Evolutionary conservation across 2,113 vertebrate genomes (phyloP).

Genomic region (Heterocephalus glaber): DNA sequence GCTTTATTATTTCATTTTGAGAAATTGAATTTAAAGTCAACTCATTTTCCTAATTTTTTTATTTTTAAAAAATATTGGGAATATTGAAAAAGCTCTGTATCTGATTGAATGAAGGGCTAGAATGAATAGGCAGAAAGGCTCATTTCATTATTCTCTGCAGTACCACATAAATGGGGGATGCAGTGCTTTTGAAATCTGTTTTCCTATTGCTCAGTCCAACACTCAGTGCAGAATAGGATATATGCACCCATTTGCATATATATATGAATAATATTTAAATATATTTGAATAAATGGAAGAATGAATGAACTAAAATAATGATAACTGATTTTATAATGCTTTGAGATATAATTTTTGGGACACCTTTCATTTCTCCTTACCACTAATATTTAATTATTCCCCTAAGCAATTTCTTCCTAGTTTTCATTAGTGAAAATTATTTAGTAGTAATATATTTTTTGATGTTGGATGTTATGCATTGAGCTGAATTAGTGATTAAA

Average conservation of each 20-base stretch:
- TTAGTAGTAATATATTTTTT: background rate
- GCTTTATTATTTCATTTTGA: background rate
- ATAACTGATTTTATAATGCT: background rate
- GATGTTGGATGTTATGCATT: background rate
- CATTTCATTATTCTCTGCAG: background rate
- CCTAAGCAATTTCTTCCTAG: background rate
- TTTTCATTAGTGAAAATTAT: background rate
- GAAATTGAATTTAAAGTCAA: too few species aligned
- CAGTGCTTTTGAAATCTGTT: background rate
- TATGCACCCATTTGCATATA: background rate
- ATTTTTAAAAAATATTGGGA: background rate
- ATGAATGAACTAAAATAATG: background rate
- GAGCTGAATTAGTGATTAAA: background rate
- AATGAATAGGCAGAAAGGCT: background rate
- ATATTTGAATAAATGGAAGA: background rate
- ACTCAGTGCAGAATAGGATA: background rate
- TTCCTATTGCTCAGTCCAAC: background rate
- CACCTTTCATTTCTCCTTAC: background rate
- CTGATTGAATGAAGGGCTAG: background rate
- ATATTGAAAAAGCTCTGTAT: background rate
- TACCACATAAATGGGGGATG: background rate
- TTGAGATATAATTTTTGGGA: background rate
- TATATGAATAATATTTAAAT: background rate
- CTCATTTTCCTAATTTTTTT: background rate
- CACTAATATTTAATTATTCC: background rate